Conservation (phyloP, 2,113 vertebrate species). For the Atrichornis clamosus region DNA sequence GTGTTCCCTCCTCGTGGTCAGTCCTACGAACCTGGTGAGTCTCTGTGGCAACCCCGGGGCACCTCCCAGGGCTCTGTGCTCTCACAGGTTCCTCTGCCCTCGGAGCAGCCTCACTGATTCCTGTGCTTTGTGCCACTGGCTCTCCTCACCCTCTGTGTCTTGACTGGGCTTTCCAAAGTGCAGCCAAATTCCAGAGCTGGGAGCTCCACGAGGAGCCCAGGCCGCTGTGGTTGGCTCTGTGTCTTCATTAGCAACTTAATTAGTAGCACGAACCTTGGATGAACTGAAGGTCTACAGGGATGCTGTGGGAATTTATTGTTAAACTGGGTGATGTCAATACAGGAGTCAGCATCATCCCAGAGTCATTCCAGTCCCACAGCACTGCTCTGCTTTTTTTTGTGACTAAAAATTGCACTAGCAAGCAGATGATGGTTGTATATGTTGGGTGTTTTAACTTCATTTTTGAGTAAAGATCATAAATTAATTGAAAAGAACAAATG, state of each 20-base stretch:
- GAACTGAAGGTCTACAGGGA: not conserved
- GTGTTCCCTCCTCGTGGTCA: not conserved
- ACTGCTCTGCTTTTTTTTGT: not conserved
- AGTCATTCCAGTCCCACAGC: not conserved
- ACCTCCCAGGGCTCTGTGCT: not conserved
- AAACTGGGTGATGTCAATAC: not conserved
- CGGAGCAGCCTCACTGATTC: not conserved
- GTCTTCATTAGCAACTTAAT: constrained; percentile 14
- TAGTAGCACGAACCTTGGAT: not conserved
- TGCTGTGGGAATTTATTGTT: not conserved
- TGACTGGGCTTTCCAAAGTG: not conserved
- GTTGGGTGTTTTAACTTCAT: not conserved
- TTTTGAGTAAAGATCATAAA: not conserved
- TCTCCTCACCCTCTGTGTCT: not conserved
- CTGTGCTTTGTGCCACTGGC: not conserved
- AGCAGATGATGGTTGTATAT: not conserved
- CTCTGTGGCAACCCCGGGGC: constrained; percentile 40
- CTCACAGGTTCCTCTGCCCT: not conserved
- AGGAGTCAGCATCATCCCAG: not conserved
- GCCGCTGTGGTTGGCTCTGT: not conserved
- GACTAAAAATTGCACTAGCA: not conserved
- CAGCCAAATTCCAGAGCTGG: not conserved
- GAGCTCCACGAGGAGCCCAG: not conserved
- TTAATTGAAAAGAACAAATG: not conserved
- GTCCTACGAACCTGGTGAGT: not conserved